Evolutionary conservation across 2,888 invertebrate species (phyloP).

Genomic region (Cybosia mesomella): DNA sequence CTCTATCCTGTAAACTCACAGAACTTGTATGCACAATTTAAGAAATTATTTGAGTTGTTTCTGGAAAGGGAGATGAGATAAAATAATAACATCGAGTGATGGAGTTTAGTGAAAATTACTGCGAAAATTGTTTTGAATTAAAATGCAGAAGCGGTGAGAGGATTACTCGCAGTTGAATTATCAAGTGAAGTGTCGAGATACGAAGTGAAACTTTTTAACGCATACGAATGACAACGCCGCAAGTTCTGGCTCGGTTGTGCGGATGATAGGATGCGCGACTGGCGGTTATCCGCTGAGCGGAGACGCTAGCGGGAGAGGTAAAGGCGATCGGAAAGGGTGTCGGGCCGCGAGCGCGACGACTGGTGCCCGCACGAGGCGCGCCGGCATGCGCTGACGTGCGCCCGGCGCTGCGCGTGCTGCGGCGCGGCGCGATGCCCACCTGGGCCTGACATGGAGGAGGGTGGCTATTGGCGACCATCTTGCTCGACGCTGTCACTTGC

Average conservation of each 20-base stretch:
- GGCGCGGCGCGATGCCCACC: constrained; percentile 85
- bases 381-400: constrained; percentile 85
- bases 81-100: constrained; percentile 60
- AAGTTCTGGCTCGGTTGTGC: constrained; percentile 57
- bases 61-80: constrained; percentile 59
- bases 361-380: constrained; percentile 86
- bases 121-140: constrained; percentile 34
- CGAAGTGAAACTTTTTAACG: constrained; percentile 43
- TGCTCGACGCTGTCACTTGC: constrained; percentile 84
- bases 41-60: constrained; percentile 52
- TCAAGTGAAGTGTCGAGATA: not conserved
- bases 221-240: constrained; percentile 41
- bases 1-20: constrained; percentile 41
- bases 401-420: constrained; percentile 85
- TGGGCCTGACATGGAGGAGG: constrained; percentile 84
- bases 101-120: constrained; percentile 64
- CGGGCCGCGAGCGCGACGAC: constrained; percentile 85
- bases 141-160: constrained; percentile 54
- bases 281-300: constrained; percentile 73
- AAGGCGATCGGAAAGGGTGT: constrained; percentile 81
- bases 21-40: constrained; percentile 48
- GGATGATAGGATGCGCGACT: constrained; percentile 81
- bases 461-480: constrained; percentile 84
- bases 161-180: constrained; percentile 51
- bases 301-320: constrained; percentile 73